phyloP scores from a whole-genome alignment of 2,797 vertebrate species.

The Etheostoma nigrum region DNA sequence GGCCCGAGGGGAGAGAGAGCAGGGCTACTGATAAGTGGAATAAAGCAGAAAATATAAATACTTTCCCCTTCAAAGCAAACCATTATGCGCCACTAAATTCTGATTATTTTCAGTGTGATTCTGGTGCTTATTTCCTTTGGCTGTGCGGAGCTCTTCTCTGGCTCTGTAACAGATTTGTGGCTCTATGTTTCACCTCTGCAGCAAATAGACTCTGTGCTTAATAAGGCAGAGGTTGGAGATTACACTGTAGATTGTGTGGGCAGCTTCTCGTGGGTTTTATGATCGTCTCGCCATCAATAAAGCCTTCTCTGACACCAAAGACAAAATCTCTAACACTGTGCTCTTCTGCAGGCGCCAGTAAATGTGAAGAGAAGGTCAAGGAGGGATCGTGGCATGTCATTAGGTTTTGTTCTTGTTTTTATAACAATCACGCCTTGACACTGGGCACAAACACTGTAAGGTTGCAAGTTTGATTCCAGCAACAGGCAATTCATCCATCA shows the following conservation, averaged over 20 bases:
- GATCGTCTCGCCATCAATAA: slow-evolving; percentile 59
- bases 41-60: slow-evolving; percentile 75
- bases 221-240: slow-evolving; percentile 70
- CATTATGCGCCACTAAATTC: slow-evolving; percentile 74
- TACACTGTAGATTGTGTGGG: slow-evolving; percentile 60
- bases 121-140: slow-evolving; percentile 76
- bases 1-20: slow-evolving; percentile 67
- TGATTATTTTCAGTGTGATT: slow-evolving; percentile 75
- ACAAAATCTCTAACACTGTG: slow-evolving; percentile 39
- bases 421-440: slow-evolving; percentile 33
- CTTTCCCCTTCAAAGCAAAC: slow-evolving; percentile 79
- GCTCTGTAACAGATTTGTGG: slow-evolving; percentile 65
- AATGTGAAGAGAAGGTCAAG: slow-evolving; percentile 62
- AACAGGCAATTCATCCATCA: slow-evolving; percentile 42
- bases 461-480: slow-evolving; percentile 42
- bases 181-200: slow-evolving; percentile 64
- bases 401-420: slow-evolving; percentile 59
- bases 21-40: slow-evolving; percentile 77
- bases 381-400: slow-evolving; percentile 29
- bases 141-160: slow-evolving; percentile 47
- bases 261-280: slow-evolving; percentile 56
- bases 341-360: slow-evolving; percentile 51
- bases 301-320: slow-evolving; percentile 58
- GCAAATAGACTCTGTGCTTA: slow-evolving; percentile 58
- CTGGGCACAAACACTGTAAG: slow-evolving; percentile 27